phyloP scores from a whole-genome alignment of 2,113 vertebrate genomes.

The Dicerorhinus sumatrensis region DNA sequence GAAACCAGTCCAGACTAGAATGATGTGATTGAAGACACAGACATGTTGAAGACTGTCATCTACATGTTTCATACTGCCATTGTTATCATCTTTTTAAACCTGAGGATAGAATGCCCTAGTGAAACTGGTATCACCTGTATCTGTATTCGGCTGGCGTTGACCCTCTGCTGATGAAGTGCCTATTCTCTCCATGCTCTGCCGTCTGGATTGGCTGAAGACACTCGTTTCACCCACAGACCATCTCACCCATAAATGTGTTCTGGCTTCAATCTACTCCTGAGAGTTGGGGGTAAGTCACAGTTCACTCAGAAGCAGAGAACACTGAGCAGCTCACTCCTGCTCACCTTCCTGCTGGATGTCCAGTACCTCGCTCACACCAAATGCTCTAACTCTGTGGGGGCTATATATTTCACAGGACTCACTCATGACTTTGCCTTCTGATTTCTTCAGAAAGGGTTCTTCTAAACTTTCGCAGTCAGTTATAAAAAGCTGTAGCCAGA shows the following conservation, averaged over 20 bases:
- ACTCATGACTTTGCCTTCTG: not conserved
- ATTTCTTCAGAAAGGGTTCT: not conserved
- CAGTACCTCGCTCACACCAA: not conserved
- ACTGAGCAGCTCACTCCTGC: not conserved
- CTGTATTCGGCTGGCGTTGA: not conserved
- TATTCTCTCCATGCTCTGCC: not conserved
- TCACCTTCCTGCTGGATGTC: not conserved
- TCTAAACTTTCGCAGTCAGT: not conserved
- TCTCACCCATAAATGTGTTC: not conserved
- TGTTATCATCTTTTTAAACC: not conserved
- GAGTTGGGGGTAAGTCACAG: not conserved
- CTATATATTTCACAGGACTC: not conserved
- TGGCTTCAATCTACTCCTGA: not conserved
- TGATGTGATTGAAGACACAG: not conserved
- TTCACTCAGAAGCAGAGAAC: not conserved
- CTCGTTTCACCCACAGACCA: not conserved
- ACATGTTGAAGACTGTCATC: not conserved
- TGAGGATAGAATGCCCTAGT: not conserved
- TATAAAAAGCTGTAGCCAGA: not conserved
- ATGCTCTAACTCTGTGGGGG: not conserved
- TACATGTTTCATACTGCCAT: not conserved
- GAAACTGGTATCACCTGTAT: not conserved
- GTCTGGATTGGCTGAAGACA: not conserved
- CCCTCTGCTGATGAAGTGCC: not conserved
- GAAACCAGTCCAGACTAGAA: not conserved